Evolutionary conservation across 2,888 invertebrate genomes (phyloP), one percentile per base, ranked within the genome.

Genomic region (Eulithis testata): DNA sequence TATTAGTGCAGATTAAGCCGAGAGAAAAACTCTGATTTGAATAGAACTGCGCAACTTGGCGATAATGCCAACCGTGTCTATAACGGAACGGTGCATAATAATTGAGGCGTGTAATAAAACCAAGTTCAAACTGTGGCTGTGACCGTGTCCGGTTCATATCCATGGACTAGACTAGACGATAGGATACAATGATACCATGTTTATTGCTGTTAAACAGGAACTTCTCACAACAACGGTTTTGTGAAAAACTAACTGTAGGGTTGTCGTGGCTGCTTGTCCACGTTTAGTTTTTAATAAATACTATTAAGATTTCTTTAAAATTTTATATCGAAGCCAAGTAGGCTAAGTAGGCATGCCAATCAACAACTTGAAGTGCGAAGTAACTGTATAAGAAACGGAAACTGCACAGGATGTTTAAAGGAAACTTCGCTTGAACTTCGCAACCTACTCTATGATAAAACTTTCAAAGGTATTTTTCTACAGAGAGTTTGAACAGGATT

Each of bases 51-150:
- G 72, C 75, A 77, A 81, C 76, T 73, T 73, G 64, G 73, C 75
- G 75, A 79, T 81, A 68, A 64, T 51, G 43, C 60, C 54, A 67
- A 54, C 62, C 11, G 60, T 56, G 69, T 63, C 57, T 79, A 71
- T 76, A 74, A 74, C 70, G 76, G 77, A 74, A 77, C 75, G 74
- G 69, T 72, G 78, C 75, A 74, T 74, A 75, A 74, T 75, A 74
- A 77, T 80, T 75, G 74, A 74, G 66, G 67, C 73, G 68, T 74
- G 68, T 68, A 69, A 71, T 75, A 71, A 72, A 68, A 68, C 60
- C 69, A 67, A 71, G 70, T 69, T 71, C 60, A 64, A 71, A 67
- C 51, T 61, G 63, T 60, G 58, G 59, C 65, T 69, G 65, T 69
- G 67, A 67, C 64, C 57, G 60, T 69, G 63, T 66, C 65, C 71